A percentile compares a stretch with the other conserved stretches of the same genome.
Conservation (phyloP, 2,797 vertebrate genomes). For the Botia almorhae region DNA sequence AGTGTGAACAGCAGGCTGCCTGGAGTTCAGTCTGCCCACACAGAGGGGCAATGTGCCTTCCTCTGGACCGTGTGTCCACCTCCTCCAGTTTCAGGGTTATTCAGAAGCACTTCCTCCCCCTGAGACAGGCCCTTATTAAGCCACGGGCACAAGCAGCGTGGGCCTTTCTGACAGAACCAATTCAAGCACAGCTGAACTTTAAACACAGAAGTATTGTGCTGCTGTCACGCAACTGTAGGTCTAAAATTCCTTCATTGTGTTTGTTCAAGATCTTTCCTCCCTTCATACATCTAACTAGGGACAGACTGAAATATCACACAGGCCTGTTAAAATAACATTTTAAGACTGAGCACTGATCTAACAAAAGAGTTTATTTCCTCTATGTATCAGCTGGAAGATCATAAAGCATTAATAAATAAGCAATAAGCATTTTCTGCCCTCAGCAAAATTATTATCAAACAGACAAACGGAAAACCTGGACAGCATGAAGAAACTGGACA, state of each 20-base stretch:
- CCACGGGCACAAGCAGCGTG: not conserved
- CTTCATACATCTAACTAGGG: too few relatives aligned
- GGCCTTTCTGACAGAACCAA: constrained; percentile 1
- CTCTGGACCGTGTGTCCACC: not conserved
- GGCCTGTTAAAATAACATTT: too few relatives aligned
- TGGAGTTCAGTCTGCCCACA: not conserved
- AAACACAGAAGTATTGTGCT: not conserved
- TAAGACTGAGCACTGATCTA: too few relatives aligned
- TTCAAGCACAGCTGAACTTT: constrained; percentile 1
- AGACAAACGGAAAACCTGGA: not conserved
- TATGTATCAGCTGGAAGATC: too few relatives aligned
- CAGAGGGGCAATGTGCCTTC: too few relatives aligned
- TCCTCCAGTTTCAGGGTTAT: not conserved
- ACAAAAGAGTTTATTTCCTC: too few relatives aligned
- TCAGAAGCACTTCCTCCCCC: not conserved
- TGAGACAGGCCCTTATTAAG: not conserved
- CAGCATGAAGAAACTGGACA: not conserved
- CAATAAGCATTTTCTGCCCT: too few relatives aligned
- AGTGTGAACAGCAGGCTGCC: not conserved
- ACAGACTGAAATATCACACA: too few relatives aligned
- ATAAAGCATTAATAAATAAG: too few relatives aligned
- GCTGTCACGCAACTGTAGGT: not conserved
- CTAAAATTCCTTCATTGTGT: not conserved
- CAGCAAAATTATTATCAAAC: too few relatives aligned
- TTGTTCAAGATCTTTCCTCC: not conserved